Percentiles rank a stretch among this genome's conserved stretches.
Conservation (phyloP, 2,113 vertebrate genomes). For the Micromys minutus region DNA sequence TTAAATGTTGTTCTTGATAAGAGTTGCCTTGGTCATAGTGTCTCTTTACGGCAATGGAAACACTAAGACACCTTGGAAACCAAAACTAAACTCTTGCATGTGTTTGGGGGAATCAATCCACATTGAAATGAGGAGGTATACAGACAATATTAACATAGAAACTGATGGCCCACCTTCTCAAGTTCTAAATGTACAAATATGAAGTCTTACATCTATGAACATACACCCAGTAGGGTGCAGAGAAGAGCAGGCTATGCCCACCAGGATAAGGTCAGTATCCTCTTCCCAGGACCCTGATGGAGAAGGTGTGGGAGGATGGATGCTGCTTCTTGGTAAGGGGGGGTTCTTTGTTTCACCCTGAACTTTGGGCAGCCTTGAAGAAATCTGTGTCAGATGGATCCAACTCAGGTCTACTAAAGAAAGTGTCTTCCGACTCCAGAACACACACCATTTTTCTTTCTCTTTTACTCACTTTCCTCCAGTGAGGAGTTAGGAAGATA, state of each 20-base stretch:
- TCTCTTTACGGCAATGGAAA: no score
- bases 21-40: no score
- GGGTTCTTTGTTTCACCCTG: background rate
- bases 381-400: no score
- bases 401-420: background rate
- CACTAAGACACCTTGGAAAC: background rate
- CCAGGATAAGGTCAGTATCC: background rate
- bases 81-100: no score
- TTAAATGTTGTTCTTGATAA: no score
- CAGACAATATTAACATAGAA: accelerated
- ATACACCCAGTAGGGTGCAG: no score
- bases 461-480: background rate
- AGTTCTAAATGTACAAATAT: background rate
- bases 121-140: background rate
- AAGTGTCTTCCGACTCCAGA: background rate
- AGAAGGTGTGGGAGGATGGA: background rate
- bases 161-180: no score
- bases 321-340: no score
- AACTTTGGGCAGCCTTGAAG: no score
- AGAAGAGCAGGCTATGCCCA: no score
- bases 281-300: background rate
- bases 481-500: background rate
- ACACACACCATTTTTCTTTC: background rate
- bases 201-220: background rate
- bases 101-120: background rate